These are phyloP conservation scores for Callipepla californica DNA, from an alignment of 2,113 vertebrate species.

Conservation along the genomic window DNA sequence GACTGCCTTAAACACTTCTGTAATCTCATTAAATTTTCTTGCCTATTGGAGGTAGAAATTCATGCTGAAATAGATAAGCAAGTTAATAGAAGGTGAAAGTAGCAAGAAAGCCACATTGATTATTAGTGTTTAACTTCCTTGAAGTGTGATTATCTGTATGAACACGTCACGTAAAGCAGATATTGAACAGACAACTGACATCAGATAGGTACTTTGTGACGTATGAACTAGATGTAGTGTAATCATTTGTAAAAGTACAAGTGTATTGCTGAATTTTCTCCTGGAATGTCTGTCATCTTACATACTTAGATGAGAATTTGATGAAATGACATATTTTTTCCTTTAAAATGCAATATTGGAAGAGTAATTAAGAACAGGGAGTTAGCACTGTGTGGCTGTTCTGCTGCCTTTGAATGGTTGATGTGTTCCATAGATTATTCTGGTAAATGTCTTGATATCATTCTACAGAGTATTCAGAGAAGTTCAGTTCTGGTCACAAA, in stretches of 20 bases:
- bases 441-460: not conserved
- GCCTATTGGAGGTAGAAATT: not conserved
- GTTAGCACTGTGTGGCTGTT: not conserved
- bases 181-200: not conserved
- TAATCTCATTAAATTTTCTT: conserved; percentile 16
- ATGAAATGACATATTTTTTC: not conserved
- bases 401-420: not conserved
- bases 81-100: not conserved
- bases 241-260: not conserved
- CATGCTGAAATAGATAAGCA: not conserved
- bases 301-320: not conserved
- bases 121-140: not conserved
- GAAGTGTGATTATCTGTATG: not conserved
- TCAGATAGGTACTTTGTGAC: not conserved
- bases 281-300: not conserved
- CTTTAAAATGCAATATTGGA: not conserved
- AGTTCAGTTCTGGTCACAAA: not conserved
- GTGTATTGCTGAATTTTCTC: not conserved
- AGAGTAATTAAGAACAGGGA: not conserved
- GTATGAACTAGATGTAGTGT: not conserved
- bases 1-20: not conserved
- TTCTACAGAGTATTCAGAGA: not conserved
- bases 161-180: not conserved
- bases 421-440: not conserved
- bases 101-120: not conserved